Percentiles rank a stretch among this genome's conserved stretches.
Evolutionary conservation across 2,797 vertebrate genomes (phyloP).

Genomic region (Neosilurus hyrtlii): DNA sequence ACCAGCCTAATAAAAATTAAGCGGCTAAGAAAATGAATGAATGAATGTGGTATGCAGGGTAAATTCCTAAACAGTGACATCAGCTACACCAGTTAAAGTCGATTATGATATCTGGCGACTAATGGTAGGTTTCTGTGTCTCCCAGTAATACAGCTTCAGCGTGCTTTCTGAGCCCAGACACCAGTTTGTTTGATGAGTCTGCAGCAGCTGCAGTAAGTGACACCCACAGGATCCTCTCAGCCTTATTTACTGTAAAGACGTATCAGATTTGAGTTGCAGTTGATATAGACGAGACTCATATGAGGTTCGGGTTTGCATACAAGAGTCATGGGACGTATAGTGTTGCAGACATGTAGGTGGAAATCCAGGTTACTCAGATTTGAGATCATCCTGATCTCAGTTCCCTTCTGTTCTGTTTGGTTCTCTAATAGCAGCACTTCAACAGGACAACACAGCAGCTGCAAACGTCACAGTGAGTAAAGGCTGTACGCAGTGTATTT

Average conservation of each 20-base stretch:
- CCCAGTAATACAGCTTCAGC: conserved; percentile 37
- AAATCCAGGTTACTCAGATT: not conserved
- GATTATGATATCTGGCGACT: not conserved
- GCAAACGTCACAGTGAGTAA: conserved; percentile 36
- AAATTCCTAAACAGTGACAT: not conserved
- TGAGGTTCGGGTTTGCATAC: not conserved
- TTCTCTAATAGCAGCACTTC: conserved; percentile 40
- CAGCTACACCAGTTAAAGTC: no score
- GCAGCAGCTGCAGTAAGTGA: conserved; percentile 53
- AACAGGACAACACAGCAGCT: conserved; percentile 30
- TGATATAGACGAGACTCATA: not conserved
- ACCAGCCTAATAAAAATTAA: no score
- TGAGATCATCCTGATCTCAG: conserved; percentile 16
- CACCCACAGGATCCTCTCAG: conserved; percentile 24
- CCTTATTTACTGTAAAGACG: not conserved
- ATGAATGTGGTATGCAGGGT: not conserved
- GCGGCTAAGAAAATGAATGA: no score
- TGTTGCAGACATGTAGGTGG: conserved; percentile 10
- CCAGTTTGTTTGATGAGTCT: conserved; percentile 38
- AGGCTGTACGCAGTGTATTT: not conserved
- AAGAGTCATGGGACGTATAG: not conserved
- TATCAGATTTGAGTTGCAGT: conserved; percentile 11
- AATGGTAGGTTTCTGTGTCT: conserved; percentile 4
- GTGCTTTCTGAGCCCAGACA: conserved; percentile 44
- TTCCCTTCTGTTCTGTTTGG: not conserved